phyloP scores from a whole-genome alignment of 2,888 invertebrate species.

The Trichogramma dendrolimi region DNA sequence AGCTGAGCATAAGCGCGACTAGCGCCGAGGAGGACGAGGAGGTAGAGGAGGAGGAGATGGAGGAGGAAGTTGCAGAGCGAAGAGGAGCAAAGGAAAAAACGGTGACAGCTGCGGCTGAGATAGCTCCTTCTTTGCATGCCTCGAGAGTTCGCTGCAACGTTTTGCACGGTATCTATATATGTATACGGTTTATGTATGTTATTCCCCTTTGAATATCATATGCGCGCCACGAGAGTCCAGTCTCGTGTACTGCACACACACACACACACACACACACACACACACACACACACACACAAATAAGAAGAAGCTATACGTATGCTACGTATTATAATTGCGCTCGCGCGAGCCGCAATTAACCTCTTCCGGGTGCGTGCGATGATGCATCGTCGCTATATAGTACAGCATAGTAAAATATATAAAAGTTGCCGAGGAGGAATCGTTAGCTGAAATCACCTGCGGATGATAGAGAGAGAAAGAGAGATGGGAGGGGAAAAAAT shows the following conservation, averaged over 20 bases:
- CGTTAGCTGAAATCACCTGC: too few species aligned
- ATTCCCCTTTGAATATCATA: too few species aligned
- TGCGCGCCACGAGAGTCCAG: too few species aligned
- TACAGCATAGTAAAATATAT: too few species aligned
- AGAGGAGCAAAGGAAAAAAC: not conserved
- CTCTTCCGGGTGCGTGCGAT: too few species aligned
- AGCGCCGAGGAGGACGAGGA: not conserved
- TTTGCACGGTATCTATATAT: constrained; percentile 1
- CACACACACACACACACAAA: not conserved
- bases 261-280: not conserved
- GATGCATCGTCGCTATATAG: too few species aligned
- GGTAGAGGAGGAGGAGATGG: not conserved
- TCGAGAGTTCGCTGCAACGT: constrained; percentile 13
- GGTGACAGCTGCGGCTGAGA: not conserved
- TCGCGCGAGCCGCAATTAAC: too few species aligned
- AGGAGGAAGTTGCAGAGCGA: not conserved
- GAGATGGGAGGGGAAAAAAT: too few species aligned
- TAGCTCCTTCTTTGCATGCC: not conserved
- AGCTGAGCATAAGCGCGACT: constrained; percentile 1
- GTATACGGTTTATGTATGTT: too few species aligned
- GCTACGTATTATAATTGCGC: not conserved
- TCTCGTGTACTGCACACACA: not conserved
- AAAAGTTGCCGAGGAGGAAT: too few species aligned
- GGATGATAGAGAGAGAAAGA: too few species aligned
- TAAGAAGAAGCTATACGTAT: not conserved